Base-by-base conservation (phyloP, 1,140 invertebrate species). In the Pomacea maculata region DNA sequence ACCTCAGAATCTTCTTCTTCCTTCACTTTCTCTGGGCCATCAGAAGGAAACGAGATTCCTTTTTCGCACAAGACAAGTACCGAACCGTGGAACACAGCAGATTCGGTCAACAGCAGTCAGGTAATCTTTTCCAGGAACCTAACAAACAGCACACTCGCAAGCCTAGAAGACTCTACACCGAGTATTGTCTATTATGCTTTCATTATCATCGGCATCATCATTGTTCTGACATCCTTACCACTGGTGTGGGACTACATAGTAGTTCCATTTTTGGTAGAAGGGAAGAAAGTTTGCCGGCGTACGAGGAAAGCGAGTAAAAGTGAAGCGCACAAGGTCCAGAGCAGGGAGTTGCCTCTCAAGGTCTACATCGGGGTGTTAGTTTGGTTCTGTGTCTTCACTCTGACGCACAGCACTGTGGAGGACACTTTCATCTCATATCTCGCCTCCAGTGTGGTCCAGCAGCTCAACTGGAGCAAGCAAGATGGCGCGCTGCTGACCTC, bases 341-440 rank as follows among this genome's bases (percentile, higher is more conserved):
- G 63, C 5, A 78, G 76, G 67, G 67, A 78, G 15, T 65, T 84
- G 25, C 71, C 84, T 34, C 45, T 76, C 9, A 68, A 25, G 45
- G 17, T 72, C 21, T 86, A 83, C 79, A 34, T 76, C 12, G 55
- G 83, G 21, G 77, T 82, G 5, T 45, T 88, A 0, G 55, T 72
- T 12, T 80, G 68, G 64, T 68, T 87, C 61, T 70, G 79, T 10
- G 55, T 80, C 5, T 80, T 88, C 6, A 83, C 83, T 45, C 79
- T 83, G 29, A 57, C 78, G 7, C 85, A 87, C 75, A 80, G 75
- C 55, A 84, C 85, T 17, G 80, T 81, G n/a, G 86, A 86, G 63
- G 83, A 86, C 72, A 86, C 85, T n/a, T 84, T 86, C 63, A 80
- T 82, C 7, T 81, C 80, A 19, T 86, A 84, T 45, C 68, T 88